Evolutionary conservation across 2,797 vertebrate genomes (phyloP).

Genomic region (Tolypeutes matacus): DNA sequence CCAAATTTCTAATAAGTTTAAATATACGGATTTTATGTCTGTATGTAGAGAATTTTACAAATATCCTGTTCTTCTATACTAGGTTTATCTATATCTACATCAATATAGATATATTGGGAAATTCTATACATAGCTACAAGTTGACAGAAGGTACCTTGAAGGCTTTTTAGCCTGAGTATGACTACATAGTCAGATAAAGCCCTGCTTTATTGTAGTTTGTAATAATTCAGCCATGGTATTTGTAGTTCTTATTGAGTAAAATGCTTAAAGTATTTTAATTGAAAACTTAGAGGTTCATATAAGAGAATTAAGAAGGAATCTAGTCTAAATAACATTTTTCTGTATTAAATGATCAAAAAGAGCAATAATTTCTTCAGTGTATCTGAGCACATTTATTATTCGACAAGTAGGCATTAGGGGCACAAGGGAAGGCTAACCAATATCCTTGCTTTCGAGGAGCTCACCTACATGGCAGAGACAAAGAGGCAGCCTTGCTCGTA

Average conservation of each 20-base stretch:
- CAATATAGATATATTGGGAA: constrained; percentile 30
- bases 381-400: not conserved
- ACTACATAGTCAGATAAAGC: not conserved
- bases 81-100: constrained; percentile 44
- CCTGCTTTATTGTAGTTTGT: constrained; percentile 41
- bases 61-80: not conserved
- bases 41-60: constrained; percentile 53
- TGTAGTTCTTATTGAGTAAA: constrained; percentile 33
- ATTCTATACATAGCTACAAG: constrained; percentile 12
- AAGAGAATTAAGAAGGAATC: constrained; percentile 25
- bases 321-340: not conserved
- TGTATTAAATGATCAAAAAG: not conserved
- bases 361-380: not conserved
- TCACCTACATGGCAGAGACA: not conserved
- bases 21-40: constrained; percentile 67
- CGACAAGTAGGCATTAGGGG: not conserved
- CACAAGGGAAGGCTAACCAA: not conserved
- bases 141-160: not conserved
- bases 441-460: not conserved
- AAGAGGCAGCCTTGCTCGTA: not conserved
- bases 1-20: constrained; percentile 70
- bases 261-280: not conserved
- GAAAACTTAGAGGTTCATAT: not conserved
- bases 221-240: constrained; percentile 35
- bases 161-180: constrained; percentile 55